Evolutionary conservation across 2,797 vertebrate species (phyloP).

Genomic region (Phalanger gymnotis): DNA sequence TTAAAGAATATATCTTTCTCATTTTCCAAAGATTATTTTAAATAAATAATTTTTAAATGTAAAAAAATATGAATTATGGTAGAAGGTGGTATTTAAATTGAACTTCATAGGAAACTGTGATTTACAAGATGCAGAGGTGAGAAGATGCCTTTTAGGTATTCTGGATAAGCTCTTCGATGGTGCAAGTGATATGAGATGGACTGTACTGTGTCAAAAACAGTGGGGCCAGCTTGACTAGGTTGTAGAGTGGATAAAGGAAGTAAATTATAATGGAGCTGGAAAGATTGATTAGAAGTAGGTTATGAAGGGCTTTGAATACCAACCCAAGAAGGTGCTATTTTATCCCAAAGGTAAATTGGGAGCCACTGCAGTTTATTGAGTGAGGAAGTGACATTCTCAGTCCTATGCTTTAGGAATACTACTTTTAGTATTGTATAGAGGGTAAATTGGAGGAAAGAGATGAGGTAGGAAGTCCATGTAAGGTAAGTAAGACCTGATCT

Average conservation of each 20-base stretch:
- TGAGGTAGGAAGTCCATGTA: background rate
- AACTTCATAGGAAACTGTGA: background rate
- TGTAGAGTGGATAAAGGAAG: background rate
- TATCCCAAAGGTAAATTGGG: background rate
- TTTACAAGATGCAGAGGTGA: background rate
- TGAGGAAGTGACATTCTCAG: background rate
- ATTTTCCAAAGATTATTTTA: too few species aligned
- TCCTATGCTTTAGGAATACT: background rate
- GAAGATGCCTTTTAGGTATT: background rate
- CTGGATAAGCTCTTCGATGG: background rate
- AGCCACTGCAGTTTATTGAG: background rate
- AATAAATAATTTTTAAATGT: too few species aligned
- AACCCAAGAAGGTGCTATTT: background rate
- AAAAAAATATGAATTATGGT: background rate
- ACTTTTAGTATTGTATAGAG: background rate
- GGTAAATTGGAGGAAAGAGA: background rate
- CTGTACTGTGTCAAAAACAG: background rate
- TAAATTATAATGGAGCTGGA: background rate
- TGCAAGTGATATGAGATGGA: background rate
- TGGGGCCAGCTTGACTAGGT: background rate
- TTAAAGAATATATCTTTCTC: too few species aligned
- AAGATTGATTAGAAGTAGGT: background rate
- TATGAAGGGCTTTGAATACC: background rate
- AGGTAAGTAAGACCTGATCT: background rate
- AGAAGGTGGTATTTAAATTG: background rate